These are phyloP conservation scores for Luehdorfia chinensis DNA, from an alignment of 1,140 invertebrate genomes.

Conservation along the genomic window DNA sequence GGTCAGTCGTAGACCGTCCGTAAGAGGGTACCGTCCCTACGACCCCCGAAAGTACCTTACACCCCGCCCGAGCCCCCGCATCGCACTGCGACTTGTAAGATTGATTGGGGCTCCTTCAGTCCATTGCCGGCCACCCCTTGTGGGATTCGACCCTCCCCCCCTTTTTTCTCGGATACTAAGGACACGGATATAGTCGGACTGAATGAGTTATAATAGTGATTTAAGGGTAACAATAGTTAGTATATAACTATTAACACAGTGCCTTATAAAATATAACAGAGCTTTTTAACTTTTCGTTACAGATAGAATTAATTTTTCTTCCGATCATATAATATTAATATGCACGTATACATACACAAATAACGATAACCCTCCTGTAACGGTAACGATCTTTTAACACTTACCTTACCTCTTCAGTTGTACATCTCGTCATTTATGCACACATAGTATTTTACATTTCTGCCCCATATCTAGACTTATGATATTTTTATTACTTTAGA, in stretches of 20 bases:
- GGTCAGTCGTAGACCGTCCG: slow-evolving; percentile 59
- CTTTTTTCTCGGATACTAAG: slow-evolving; percentile 68
- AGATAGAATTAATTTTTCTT: no score
- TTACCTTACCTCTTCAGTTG: no score
- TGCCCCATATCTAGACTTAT: no score
- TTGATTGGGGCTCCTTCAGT: slow-evolving; percentile 76
- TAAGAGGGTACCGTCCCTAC: slow-evolving; percentile 68
- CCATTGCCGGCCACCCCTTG: slow-evolving; percentile 64
- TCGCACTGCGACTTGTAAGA: slow-evolving; percentile 72
- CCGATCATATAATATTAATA: no score
- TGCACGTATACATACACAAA: no score
- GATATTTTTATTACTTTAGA: no score
- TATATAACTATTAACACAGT: not conserved
- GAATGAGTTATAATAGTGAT: slow-evolving; percentile 28
- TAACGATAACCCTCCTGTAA: no score
- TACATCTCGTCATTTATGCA: no score
- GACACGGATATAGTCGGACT: slow-evolving; percentile 42
- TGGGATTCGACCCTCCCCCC: slow-evolving; percentile 59
- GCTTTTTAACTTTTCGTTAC: no score
- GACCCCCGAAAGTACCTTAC: slow-evolving; percentile 53
- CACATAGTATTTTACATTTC: no score
- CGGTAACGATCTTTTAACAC: no score
- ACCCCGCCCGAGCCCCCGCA: slow-evolving; percentile 25
- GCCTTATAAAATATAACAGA: not conserved
- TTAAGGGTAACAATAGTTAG: no score